phyloP scores from a whole-genome alignment of 2,888 invertebrate species.

The Agrenia bidenticulata region DNA sequence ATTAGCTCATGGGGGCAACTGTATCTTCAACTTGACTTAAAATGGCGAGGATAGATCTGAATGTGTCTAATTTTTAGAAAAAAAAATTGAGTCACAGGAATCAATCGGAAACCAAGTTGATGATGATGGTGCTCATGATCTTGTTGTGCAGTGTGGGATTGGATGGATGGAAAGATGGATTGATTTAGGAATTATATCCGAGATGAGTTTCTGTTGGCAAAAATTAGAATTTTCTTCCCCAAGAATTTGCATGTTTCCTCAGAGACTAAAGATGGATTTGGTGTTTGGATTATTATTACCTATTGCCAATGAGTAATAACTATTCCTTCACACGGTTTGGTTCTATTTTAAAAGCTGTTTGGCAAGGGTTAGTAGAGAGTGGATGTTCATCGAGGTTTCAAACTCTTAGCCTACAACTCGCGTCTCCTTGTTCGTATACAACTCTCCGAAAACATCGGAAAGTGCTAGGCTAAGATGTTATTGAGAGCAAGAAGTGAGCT shows the following conservation, averaged over 20 bases:
- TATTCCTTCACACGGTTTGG: conserved; percentile 3
- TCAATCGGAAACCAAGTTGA: too few species aligned
- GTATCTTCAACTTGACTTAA: too few species aligned
- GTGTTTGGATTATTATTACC: conserved; percentile 15
- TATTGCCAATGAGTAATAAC: conserved; percentile 16
- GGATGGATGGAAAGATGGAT: neutral
- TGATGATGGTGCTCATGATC: too few species aligned
- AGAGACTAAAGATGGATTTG: conserved; percentile 1
- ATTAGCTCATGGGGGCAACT: too few species aligned
- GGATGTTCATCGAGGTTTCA: neutral
- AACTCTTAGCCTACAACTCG: neutral
- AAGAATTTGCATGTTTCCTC: conserved; percentile 1
- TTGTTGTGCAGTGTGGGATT: too few species aligned
- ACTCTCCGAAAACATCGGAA: neutral
- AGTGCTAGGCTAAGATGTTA: conserved; percentile 1
- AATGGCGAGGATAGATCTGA: too few species aligned
- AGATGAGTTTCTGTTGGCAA: neutral
- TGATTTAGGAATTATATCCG: neutral
- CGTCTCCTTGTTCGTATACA: neutral
- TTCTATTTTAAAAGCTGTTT: conserved; percentile 13
- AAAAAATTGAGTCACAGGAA: too few species aligned
- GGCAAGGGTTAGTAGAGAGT: conserved; percentile 5
- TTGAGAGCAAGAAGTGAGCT: conserved; percentile 5
- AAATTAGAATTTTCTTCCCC: neutral
- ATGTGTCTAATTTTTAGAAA: too few species aligned